Evolutionary conservation across 2,113 vertebrate species (phyloP).

Genomic region (Dascyllus trimaculatus): DNA sequence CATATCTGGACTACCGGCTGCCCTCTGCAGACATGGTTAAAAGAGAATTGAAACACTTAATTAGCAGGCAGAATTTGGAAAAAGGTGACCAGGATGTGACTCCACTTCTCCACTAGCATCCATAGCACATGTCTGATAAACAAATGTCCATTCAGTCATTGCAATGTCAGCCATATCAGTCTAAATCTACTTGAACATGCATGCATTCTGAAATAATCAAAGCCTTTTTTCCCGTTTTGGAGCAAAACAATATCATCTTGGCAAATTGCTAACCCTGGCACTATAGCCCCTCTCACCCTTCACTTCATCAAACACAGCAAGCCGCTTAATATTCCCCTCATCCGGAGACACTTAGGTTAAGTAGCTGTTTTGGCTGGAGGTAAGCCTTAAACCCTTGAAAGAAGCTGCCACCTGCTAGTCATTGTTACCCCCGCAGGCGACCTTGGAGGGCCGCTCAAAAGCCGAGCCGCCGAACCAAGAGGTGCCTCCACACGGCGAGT

Average conservation of each 20-base stretch:
- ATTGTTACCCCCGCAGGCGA: conserved; percentile 43
- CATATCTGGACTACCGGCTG: not conserved
- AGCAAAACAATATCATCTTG: conserved; percentile 7
- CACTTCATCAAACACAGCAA: conserved; percentile 56
- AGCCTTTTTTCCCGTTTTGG: not conserved
- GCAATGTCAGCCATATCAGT: not conserved
- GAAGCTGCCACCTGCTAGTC: conserved; percentile 68
- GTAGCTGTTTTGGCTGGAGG: conserved; percentile 70
- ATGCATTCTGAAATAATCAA: not conserved
- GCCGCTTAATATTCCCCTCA: conserved; percentile 67
- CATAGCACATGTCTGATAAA: conserved; percentile 7
- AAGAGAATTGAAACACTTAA: conserved; percentile 8
- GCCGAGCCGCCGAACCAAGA: conserved; percentile 13
- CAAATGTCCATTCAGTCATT: not conserved
- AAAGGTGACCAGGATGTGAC: conserved; percentile 12
- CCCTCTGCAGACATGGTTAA: conserved; percentile 10
- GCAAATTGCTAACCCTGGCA: conserved; percentile 23
- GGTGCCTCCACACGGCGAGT: conserved; percentile 33
- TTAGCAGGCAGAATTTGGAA: conserved; percentile 8
- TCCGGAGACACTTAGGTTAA: conserved; percentile 72
- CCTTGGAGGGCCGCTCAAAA: conserved; percentile 44
- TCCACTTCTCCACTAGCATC: not conserved
- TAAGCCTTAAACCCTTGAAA: conserved; percentile 70
- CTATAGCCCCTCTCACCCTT: conserved; percentile 6
- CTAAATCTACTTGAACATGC: not conserved